These are phyloP conservation scores for Zoanthus sansibaricus DNA, from an alignment of 92 coral and sea anemone genomes.

Conservation along the genomic window DNA sequence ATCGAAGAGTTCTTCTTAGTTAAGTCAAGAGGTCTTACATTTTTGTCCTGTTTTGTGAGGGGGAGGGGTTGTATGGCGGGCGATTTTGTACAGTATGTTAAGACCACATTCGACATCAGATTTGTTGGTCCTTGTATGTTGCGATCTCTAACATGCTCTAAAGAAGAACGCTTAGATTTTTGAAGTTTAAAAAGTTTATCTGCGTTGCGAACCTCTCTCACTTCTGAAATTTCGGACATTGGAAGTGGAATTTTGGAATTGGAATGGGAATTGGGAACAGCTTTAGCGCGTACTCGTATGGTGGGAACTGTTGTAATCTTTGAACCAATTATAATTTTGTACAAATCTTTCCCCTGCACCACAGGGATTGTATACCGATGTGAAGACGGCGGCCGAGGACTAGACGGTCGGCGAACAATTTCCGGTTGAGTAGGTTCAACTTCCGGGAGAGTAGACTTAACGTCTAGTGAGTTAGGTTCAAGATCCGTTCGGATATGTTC, in stretches of 20 bases:
- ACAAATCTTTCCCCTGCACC: slow-evolving; percentile 47
- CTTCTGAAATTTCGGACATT: slow-evolving; percentile 10
- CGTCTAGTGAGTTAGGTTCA: not conserved
- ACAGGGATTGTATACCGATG: slow-evolving; percentile 46
- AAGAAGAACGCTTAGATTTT: slow-evolving; percentile 27
- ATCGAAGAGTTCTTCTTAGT: not conserved
- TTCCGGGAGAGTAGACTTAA: not conserved
- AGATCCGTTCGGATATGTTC: not conserved
- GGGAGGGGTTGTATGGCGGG: slow-evolving; percentile 43
- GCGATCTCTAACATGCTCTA: slow-evolving; percentile 22
- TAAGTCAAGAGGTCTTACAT: slow-evolving; percentile 8
- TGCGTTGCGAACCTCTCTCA: not conserved
- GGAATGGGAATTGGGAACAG: slow-evolving; percentile 15
- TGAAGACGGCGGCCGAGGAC: slow-evolving; percentile 41
- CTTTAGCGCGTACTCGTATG: slow-evolving; percentile 24
- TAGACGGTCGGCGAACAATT: slow-evolving; percentile 24
- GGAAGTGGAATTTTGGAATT: slow-evolving; percentile 40
- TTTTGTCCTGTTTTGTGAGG: slow-evolving; percentile 28
- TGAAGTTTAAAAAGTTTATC: slow-evolving; percentile 29
- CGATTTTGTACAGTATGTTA: slow-evolving; percentile 38
- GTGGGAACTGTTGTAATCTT: slow-evolving; percentile 1
- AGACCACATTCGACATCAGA: slow-evolving; percentile 33
- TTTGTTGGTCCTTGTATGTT: slow-evolving; percentile 29
- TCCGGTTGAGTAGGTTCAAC: slow-evolving; percentile 1
- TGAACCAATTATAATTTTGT: slow-evolving; percentile 44